Percentiles rank a stretch among this genome's conserved stretches.
Evolutionary conservation across 1,140 invertebrate genomes (phyloP).

Genomic region (Drosophila mayri): DNA sequence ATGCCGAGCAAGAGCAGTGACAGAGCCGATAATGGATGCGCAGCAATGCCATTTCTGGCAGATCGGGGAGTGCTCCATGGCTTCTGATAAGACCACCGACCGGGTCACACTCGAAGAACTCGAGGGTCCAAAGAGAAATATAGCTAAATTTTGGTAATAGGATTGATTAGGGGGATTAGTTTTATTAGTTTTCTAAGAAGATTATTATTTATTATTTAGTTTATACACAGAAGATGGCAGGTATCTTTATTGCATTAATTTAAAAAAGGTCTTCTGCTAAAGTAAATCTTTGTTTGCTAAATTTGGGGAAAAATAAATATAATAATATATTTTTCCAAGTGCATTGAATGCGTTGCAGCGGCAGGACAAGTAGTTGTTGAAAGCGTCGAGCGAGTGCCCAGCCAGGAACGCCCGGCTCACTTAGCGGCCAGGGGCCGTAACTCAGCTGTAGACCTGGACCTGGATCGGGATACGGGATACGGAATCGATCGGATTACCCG

Average conservation of each 20-base stretch:
- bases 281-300: too few species aligned
- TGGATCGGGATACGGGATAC: slow-evolving; percentile 6
- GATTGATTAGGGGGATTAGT: too few species aligned
- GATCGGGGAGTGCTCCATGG: slow-evolving; percentile 69
- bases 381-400: slow-evolving; percentile 74
- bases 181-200: too few species aligned
- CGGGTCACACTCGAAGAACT: slow-evolving; percentile 23
- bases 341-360: slow-evolving; percentile 13
- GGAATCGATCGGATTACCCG: slow-evolving; percentile 77
- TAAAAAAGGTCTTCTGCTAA: too few species aligned
- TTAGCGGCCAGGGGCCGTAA: slow-evolving; percentile 70
- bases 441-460: slow-evolving; percentile 22
- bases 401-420: slow-evolving; percentile 58
- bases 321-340: neutral
- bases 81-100: slow-evolving; percentile 84
- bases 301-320: too few species aligned
- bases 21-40: slow-evolving; percentile 79
- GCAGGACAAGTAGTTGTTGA: slow-evolving; percentile 76
- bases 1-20: slow-evolving; percentile 58
- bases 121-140: neutral
- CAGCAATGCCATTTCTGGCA: slow-evolving; percentile 81
- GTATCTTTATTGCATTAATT: too few species aligned
- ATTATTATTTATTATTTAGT: neutral
- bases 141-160: too few species aligned
- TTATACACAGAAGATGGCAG: neutral